Base-by-base conservation (phyloP, 2,797 vertebrate species). In the Psittacula derbiana region DNA sequence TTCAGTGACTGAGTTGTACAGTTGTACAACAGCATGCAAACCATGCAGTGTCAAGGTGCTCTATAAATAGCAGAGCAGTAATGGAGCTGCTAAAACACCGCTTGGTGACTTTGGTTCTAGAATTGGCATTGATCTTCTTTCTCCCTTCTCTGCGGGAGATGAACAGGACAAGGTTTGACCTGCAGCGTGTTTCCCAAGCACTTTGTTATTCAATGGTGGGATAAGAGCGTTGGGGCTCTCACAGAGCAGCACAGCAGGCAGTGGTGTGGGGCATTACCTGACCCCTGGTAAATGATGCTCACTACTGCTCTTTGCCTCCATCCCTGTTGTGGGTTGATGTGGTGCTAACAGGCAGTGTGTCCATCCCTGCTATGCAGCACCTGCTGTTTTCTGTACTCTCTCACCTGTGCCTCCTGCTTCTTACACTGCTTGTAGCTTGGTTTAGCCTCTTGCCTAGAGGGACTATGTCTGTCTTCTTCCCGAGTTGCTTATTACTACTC, bases 171-270 rank as follows among this genome's bases (percentile, higher is more conserved):
- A 31, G 57, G 50, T 47, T n/a, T 47, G 81, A 75, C 80, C 44
- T 0, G 0, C 46, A 8, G 10, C 2, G 28, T 25, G 58, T 47
- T 69, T 60, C n/a, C 36, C 0, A 0, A 49, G 13, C 8, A 6
- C 41, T 60, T 25, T 30, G 24, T 60, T 21, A 16, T 16, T 72
- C 27, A 17, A 46, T 15, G 19, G 31, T 31, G 40, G 50, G 57
- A 33, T 41, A 30, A 43, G 52, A 55, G 33, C 0, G 0, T 3
- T 46, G 25, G 17, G 40, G n/a, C 23, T 75, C 38, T 46, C 24
- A 7, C 16, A n/a, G 62, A 46, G 67, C 25, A 53, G 66, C 70
- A 33, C 44, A 44, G 36, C n/a, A 57, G 20, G 31, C 21, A 11
- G 33, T 33, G 16, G 41, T 4, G 31, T 4, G 31, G 67, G 33